A percentile compares a stretch with the other conserved stretches of the same genome.
These are phyloP conservation scores for Mesochorus sp. DNA, from an alignment of 2,888 invertebrate species.

Conservation along the genomic window DNA sequence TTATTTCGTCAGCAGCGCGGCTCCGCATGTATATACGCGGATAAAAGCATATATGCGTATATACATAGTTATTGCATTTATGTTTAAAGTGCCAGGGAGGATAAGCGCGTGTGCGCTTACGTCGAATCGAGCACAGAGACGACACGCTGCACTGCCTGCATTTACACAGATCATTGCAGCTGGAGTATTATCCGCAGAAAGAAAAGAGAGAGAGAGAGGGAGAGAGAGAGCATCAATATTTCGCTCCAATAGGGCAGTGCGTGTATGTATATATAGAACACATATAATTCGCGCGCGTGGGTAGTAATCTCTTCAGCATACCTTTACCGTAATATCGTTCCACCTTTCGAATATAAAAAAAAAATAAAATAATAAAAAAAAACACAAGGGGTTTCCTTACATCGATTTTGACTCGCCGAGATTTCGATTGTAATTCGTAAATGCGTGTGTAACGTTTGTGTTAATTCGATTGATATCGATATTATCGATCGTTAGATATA, in stretches of 20 bases:
- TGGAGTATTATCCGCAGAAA: background rate
- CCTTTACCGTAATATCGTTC: slow-evolving; percentile 47
- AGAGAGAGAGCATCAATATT: slow-evolving; percentile 7
- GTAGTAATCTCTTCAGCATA: slow-evolving; percentile 40
- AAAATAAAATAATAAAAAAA: slow-evolving; percentile 3
- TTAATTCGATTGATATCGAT: no score
- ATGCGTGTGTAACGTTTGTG: no score
- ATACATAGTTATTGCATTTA: background rate
- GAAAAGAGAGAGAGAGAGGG: background rate
- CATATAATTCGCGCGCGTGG: slow-evolving; percentile 44
- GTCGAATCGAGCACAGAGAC: slow-evolving; percentile 34
- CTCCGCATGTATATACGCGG: background rate
- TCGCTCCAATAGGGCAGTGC: slow-evolving; percentile 15
- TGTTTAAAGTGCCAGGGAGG: background rate
- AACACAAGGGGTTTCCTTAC: background rate
- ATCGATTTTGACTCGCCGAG: background rate
- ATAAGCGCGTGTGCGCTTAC: slow-evolving; percentile 11
- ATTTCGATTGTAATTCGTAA: background rate
- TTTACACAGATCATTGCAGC: slow-evolving; percentile 21
- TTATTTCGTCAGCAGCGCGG: no score
- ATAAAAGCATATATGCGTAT: background rate
- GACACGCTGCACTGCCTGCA: slow-evolving; percentile 39
- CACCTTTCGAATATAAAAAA: background rate
- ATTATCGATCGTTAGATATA: no score
- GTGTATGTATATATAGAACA: slow-evolving; percentile 8